Evolutionary conservation across 2,113 vertebrate species (phyloP).

Genomic region (Eulacestoma nigropectus): DNA sequence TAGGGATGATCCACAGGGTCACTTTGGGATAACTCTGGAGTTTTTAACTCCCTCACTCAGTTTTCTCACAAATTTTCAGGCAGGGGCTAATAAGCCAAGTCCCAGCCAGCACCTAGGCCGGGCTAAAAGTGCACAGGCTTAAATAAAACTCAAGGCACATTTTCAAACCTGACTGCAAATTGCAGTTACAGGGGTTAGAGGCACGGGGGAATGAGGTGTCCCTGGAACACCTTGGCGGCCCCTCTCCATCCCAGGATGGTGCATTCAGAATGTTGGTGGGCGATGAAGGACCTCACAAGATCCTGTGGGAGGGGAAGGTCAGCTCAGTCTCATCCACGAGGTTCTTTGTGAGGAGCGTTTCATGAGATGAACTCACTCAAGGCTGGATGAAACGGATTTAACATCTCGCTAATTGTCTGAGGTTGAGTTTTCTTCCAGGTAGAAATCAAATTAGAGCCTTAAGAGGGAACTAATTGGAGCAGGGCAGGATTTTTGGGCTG

Average conservation of each 20-base stretch:
- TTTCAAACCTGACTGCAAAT: not conserved
- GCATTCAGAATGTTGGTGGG: fast-evolving
- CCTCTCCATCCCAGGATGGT: not conserved
- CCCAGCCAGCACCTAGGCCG: not conserved
- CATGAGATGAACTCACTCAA: not conserved
- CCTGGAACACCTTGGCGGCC: not conserved
- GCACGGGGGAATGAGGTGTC: not conserved
- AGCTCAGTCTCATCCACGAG: fast-evolving
- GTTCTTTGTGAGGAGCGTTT: not conserved
- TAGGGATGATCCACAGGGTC: not conserved
- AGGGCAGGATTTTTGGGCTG: not conserved
- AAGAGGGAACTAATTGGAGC: not conserved
- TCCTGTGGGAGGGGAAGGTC: fast-evolving
- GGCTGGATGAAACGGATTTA: not conserved
- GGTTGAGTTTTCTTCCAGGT: not conserved
- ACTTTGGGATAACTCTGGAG: too few species aligned
- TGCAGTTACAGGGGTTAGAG: fast-evolving
- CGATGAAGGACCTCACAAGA: fast-evolving
- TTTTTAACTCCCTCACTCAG: not conserved
- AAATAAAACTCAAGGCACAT: not conserved
- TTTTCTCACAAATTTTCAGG: not conserved
- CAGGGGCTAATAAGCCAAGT: not conserved
- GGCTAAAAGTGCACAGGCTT: not conserved
- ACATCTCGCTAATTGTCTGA: not conserved
- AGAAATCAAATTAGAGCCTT: not conserved